Conservation (phyloP, 2,888 invertebrate species). For the Scaptodrosophila latifasciaeformis region DNA sequence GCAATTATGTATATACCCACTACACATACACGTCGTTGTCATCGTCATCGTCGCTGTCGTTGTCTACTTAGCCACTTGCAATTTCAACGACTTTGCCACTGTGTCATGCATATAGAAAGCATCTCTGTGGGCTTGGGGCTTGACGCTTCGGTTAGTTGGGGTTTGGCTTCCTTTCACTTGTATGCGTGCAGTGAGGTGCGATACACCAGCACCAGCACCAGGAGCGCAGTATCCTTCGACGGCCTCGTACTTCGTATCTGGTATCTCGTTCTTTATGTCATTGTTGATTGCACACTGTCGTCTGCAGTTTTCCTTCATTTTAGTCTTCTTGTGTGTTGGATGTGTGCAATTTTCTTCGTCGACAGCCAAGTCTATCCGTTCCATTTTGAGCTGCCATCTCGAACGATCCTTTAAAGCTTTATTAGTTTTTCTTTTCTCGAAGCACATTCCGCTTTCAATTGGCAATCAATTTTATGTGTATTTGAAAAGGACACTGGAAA, state of each 20-base stretch:
- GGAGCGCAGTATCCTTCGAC: constrained; percentile 53
- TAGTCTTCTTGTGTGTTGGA: too few species aligned
- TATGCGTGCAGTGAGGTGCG: constrained; percentile 60
- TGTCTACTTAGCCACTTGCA: constrained; percentile 44
- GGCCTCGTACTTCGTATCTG: too few species aligned
- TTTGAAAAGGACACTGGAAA: too few species aligned
- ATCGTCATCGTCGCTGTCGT: constrained; percentile 8
- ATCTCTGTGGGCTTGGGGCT: constrained; percentile 28
- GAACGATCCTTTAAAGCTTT: too few species aligned
- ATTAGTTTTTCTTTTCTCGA: too few species aligned
- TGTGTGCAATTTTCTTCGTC: too few species aligned
- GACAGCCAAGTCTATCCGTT: too few species aligned
- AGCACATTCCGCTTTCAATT: too few species aligned
- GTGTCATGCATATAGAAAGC: constrained; percentile 21
- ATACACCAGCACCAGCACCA: constrained; percentile 39
- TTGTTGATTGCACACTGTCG: neutral
- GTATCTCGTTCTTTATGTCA: neutral
- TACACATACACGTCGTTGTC: constrained; percentile 10
- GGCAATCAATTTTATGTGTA: too few species aligned
- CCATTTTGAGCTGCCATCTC: too few species aligned
- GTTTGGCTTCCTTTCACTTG: constrained; percentile 18
- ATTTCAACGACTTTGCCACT: constrained; percentile 57
- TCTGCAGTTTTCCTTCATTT: neutral
- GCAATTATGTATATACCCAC: constrained; percentile 45
- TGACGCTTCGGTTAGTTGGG: constrained; percentile 25